A percentile compares a stretch with the other conserved stretches of the same genome.
Conservation (phyloP, 64 coral and sea anemone genomes). For the Stylophora pistillata region DNA sequence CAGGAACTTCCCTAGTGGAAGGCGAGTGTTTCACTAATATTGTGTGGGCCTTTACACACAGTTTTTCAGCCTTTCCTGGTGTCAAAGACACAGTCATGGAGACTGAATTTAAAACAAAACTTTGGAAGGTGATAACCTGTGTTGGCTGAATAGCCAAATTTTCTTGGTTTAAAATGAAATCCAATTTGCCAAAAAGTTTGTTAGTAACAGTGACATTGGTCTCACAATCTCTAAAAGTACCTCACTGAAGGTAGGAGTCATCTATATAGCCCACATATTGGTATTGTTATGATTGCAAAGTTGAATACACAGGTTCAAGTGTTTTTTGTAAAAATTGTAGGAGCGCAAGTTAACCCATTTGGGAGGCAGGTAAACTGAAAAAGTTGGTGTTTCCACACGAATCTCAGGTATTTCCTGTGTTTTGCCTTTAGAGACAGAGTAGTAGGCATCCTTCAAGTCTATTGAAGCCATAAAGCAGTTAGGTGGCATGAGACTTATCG, state of each 20-base stretch:
- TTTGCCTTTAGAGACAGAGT: not conserved
- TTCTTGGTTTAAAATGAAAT: slow-evolving; percentile 18
- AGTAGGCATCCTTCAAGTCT: slow-evolving; percentile 29
- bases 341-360: not conserved
- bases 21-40: slow-evolving; percentile 8
- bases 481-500: not conserved
- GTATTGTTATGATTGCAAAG: not conserved
- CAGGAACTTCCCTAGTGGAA: slow-evolving; percentile 6
- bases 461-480: slow-evolving; percentile 28
- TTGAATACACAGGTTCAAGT: not conserved
- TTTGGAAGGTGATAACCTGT: slow-evolving; percentile 17
- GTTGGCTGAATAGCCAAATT: slow-evolving; percentile 16
- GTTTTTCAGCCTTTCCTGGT: slow-evolving; percentile 30
- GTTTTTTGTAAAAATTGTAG: not conserved
- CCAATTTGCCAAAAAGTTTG: slow-evolving; percentile 20
- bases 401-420: slow-evolving; percentile 32
- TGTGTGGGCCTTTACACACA: not conserved
- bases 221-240: slow-evolving; percentile 3
- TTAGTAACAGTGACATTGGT: slow-evolving; percentile 7
- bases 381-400: slow-evolving; percentile 25
- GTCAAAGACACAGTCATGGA: slow-evolving; percentile 22
- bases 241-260: slow-evolving; percentile 39
- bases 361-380: not conserved
- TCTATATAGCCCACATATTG: slow-evolving; percentile 34
- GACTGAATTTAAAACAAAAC: slow-evolving; percentile 44